Percentiles rank a stretch among this genome's conserved stretches.
phyloP scores from a whole-genome alignment of 37 sponge, comb jelly and placozoan genomes.

The Haliclona indistincta region DNA sequence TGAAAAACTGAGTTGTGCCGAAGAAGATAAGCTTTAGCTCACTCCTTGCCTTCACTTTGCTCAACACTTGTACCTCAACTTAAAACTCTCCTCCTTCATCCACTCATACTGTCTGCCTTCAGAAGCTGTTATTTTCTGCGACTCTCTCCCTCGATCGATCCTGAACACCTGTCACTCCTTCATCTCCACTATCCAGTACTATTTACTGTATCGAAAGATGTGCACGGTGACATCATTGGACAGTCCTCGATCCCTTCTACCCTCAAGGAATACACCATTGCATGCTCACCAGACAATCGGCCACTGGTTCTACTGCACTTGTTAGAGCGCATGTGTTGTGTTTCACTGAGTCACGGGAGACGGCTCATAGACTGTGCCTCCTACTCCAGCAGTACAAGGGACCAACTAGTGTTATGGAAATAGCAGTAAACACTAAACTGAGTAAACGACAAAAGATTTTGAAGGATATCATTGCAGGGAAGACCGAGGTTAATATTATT shows the following conservation, averaged over 20 bases:
- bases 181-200: conserved; percentile 73
- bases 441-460: conserved; percentile 59
- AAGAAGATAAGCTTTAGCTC: neutral
- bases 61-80: no score
- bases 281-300: conserved; percentile 51
- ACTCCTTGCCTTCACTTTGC: neutral
- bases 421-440: conserved; percentile 52
- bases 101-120: conserved; percentile 48
- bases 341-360: conserved; percentile 84
- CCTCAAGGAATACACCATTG: conserved; percentile 47
- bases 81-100: no score
- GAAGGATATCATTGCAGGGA: conserved; percentile 50
- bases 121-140: conserved; percentile 97
- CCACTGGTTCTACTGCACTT: conserved; percentile 80
- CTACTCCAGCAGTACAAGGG: conserved; percentile 51
- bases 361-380: conserved; percentile 56
- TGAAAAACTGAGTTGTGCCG: neutral
- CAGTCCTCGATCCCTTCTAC: conserved; percentile 19
- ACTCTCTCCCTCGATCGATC: conserved; percentile 87
- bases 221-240: neutral
- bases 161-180: conserved; percentile 82
- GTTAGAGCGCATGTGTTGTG: conserved; percentile 68
- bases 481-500: conserved; percentile 37
- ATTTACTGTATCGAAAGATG: conserved; percentile 44
- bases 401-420: conserved; percentile 65